Evolutionary conservation across 2,797 vertebrate species (phyloP).

Genomic region (Hemitrygon akajei): DNA sequence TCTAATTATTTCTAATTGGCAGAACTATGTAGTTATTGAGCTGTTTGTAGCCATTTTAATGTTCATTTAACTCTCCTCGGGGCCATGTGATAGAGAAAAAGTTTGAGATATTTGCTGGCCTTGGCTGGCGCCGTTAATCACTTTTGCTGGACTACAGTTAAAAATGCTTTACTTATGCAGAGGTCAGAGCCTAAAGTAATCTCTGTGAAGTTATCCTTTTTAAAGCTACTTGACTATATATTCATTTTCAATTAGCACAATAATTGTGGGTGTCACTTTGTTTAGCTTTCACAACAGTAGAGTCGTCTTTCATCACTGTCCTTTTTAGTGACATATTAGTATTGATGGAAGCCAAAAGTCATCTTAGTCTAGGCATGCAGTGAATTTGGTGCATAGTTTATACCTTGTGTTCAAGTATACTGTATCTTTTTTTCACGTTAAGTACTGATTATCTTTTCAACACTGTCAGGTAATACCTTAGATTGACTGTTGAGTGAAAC

Average conservation of each 20-base stretch:
- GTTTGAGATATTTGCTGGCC: slow-evolving; percentile 59
- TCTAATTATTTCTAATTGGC: slow-evolving; percentile 99
- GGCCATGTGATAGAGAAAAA: slow-evolving; percentile 71
- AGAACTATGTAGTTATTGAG: slow-evolving; percentile 92
- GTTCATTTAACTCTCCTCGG: slow-evolving; percentile 84
- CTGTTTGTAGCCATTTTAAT: slow-evolving; percentile 84
- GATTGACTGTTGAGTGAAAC: slow-evolving; percentile 57
- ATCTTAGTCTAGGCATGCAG: slow-evolving; percentile 54
- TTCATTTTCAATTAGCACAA: slow-evolving; percentile 75
- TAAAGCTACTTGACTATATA: slow-evolving; percentile 68
- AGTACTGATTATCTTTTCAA: slow-evolving; percentile 52
- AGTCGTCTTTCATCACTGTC: slow-evolving; percentile 60
- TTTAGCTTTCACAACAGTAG: slow-evolving; percentile 63
- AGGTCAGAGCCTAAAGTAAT: slow-evolving; percentile 67
- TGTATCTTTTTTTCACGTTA: slow-evolving; percentile 51
- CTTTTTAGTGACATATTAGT: slow-evolving; percentile 51
- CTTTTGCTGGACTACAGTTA: slow-evolving; percentile 62
- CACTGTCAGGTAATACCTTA: slow-evolving; percentile 55
- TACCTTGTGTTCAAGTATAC: slow-evolving; percentile 45
- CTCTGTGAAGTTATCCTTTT: slow-evolving; percentile 64
- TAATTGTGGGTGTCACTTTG: slow-evolving; percentile 67
- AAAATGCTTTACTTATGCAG: slow-evolving; percentile 63
- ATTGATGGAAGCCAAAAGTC: slow-evolving; percentile 54
- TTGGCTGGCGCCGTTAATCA: slow-evolving; percentile 67
- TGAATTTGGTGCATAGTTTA: slow-evolving; percentile 49